Evolutionary conservation across 2,113 vertebrate genomes (phyloP), one percentile per base, ranked within the genome.

Genomic region (Ifrita kowaldi): DNA sequence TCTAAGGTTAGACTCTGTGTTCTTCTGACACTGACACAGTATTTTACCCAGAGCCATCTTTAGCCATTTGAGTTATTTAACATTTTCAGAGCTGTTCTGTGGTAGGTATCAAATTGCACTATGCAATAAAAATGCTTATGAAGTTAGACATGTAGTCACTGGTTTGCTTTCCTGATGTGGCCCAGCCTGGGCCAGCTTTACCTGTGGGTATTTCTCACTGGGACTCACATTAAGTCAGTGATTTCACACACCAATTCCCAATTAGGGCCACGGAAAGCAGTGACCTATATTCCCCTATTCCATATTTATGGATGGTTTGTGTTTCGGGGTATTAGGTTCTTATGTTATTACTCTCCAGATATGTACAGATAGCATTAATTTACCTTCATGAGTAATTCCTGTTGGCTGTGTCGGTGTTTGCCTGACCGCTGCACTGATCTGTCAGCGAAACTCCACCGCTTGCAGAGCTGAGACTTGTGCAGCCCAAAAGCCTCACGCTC

Each of bases 271-370:
- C 13, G 39, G 71, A 84, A 49, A 91, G 73, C 84, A 86, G 75
- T 93, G 95, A 92, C 93, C 95, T 89, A 39, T 84, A 82, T 95
- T 89, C 65, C 77, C 52, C 59, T 73, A n/a, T 46, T 95, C 70
- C 16, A 4, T 71, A 24, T 76, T 93, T 93, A 57, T 62, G 84
- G 46, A 60, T 60, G 39, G 49, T 70, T 90, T 92, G 21, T 27
- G 46, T 90, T 70, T 74, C 84, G 73, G 52, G 13, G 33, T 77
- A 57, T 77, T 49, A 52, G 12, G 17, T 50, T 67, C 60, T 84
- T 67, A 28, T 53, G 63, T 44, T 83, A 39, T 50, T 81, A 39
- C 47, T 53, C 69, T 75, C 56, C 80, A 84, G 62, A 49, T 87
- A 56, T 37, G 49, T 84, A 30, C 17, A 84, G 35, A 65, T 74